Percentiles rank a stretch among this genome's conserved stretches.
Evolutionary conservation across 2,797 vertebrate genomes (phyloP).

Genomic region (Amniataba percoides): DNA sequence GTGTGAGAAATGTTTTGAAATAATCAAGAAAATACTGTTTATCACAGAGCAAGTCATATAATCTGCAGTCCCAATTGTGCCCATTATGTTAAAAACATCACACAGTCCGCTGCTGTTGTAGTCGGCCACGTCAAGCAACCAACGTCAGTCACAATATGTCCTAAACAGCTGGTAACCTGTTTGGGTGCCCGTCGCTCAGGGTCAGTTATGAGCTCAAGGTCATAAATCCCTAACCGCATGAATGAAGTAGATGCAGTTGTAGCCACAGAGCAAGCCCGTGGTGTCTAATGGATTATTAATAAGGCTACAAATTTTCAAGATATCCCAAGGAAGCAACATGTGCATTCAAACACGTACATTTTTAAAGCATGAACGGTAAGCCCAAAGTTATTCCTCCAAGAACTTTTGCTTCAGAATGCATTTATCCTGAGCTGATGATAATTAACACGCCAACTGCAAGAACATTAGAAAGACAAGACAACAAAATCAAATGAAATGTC

Average conservation of each 20-base stretch:
- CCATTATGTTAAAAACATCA: neutral
- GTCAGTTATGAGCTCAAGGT: constrained; percentile 9
- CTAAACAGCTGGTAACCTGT: constrained; percentile 8
- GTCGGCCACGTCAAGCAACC: neutral
- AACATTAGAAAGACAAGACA: constrained; percentile 33
- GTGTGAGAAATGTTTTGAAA: neutral
- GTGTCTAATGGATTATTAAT: constrained; percentile 17
- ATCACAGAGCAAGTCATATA: neutral
- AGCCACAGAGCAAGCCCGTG: neutral
- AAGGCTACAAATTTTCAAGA: neutral
- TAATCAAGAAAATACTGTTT: no score
- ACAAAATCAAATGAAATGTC: constrained; percentile 54
- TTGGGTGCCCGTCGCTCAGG: neutral
- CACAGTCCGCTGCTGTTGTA: neutral
- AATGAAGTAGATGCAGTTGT: neutral
- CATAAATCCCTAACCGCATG: neutral
- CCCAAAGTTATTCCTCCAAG: neutral
- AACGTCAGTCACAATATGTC: constrained; percentile 5
- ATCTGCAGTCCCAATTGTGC: neutral
- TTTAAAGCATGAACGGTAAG: neutral
- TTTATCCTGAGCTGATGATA: constrained; percentile 13
- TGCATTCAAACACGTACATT: neutral
- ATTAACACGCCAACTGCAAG: constrained; percentile 35
- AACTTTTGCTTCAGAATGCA: neutral
- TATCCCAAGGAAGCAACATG: neutral